Evolutionary conservation across 1,140 invertebrate species (phyloP).

Genomic region (Scaptomyza graminum): DNA sequence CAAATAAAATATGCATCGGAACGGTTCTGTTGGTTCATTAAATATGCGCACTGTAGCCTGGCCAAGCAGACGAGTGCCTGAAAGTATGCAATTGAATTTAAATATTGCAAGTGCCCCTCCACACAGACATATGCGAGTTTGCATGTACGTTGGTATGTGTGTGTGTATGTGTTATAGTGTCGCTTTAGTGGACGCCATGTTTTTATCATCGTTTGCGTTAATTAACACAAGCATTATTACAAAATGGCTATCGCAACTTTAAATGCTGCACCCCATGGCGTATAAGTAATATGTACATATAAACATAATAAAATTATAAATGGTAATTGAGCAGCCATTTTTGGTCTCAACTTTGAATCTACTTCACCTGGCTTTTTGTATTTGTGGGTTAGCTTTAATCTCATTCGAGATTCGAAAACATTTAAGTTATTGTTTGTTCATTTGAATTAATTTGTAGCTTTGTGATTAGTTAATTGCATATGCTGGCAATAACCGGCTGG

Average conservation of each 20-base stretch:
- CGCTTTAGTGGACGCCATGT: constrained; percentile 25
- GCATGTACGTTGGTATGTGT: neutral
- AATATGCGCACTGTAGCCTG: constrained; percentile 73
- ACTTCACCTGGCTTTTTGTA: neutral
- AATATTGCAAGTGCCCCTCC: constrained; percentile 71
- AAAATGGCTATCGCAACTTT: constrained; percentile 67
- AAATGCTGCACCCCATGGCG: neutral
- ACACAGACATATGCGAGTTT: neutral
- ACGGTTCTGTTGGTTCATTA: constrained; percentile 70
- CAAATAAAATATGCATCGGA: constrained; percentile 72
- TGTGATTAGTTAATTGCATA: constrained; percentile 1
- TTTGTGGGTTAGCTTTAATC: neutral
- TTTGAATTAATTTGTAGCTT: neutral
- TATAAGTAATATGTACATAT: constrained; percentile 40
- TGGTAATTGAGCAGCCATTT: constrained; percentile 7
- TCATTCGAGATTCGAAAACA: neutral
- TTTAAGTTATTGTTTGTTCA: neutral
- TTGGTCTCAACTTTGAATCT: neutral
- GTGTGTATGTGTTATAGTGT: constrained; percentile 1
- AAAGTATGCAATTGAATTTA: constrained; percentile 82
- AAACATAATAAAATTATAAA: constrained; percentile 77
- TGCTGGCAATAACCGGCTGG: neutral
- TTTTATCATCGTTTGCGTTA: constrained; percentile 63
- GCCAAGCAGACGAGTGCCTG: constrained; percentile 61
- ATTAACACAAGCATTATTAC: constrained; percentile 80